Evolutionary conservation across 2,113 vertebrate genomes (phyloP).

Genomic region (Sorex araneus): DNA sequence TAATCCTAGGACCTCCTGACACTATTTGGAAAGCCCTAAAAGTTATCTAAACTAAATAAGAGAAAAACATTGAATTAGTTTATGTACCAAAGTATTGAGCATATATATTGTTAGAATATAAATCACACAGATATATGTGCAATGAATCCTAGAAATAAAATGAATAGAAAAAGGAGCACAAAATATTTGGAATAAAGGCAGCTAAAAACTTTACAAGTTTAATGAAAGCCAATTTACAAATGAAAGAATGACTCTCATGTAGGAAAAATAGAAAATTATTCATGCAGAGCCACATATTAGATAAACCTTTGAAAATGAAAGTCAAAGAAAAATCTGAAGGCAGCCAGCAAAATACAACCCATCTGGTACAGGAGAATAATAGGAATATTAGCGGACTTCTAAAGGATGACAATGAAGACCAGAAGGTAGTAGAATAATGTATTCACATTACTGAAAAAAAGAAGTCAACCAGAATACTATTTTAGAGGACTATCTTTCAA

Average conservation of each 20-base stretch:
- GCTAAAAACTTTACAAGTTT: neutral
- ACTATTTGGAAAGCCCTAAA: neutral
- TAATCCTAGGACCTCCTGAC: too few species aligned
- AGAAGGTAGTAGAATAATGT: neutral
- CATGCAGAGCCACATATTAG: neutral
- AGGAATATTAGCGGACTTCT: neutral
- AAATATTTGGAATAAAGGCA: conserved; percentile 5
- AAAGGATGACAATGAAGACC: neutral
- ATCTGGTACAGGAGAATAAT: neutral
- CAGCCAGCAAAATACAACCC: neutral
- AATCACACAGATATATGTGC: neutral
- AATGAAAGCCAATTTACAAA: conserved; percentile 10
- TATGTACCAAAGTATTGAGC: neutral
- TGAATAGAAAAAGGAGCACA: neutral
- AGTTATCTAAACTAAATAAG: conserved; percentile 1
- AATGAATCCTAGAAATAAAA: neutral
- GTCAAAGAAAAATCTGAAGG: neutral
- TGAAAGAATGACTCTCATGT: neutral
- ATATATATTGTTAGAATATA: neutral
- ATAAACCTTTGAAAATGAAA: conserved; percentile 6
- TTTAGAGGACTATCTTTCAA: neutral
- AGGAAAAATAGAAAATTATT: neutral
- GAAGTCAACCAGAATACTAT: neutral
- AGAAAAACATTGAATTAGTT: neutral
- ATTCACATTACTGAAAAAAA: neutral